These are phyloP conservation scores for Turritopsis dohrnii DNA, from an alignment of 30 jellyfish, hydroid and myxozoan genomes.

Conservation along the genomic window DNA sequence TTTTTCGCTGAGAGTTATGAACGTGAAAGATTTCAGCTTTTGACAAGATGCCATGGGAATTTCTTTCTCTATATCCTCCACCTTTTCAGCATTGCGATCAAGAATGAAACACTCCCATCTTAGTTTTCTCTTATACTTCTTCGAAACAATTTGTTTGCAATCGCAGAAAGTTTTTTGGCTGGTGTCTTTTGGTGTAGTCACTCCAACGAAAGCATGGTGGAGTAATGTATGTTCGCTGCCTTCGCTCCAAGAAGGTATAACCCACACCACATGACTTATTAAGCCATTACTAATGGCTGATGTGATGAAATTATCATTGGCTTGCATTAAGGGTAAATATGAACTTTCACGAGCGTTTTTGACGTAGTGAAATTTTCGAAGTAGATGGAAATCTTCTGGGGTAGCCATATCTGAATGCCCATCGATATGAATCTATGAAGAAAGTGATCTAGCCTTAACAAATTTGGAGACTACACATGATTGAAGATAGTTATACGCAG, in stretches of 20 bases:
- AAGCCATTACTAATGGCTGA: constrained; percentile 36
- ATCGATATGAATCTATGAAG: constrained; percentile 39
- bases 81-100: neutral
- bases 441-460: constrained; percentile 18
- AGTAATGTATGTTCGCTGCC: neutral
- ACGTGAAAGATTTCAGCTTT: constrained; percentile 1
- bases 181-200: neutral
- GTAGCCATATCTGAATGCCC: constrained; percentile 53
- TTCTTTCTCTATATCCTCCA: neutral
- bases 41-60: constrained; percentile 7
- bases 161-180: constrained; percentile 12
- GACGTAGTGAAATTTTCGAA: neutral
- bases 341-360: constrained; percentile 10
- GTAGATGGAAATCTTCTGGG: constrained; percentile 7
- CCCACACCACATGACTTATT: constrained; percentile 28
- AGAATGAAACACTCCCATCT: neutral
- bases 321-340: constrained; percentile 39
- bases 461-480: too few relatives aligned
- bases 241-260: constrained; percentile 26
- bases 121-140: neutral
- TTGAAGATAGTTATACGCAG: too few relatives aligned
- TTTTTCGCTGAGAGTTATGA: constrained; percentile 6
- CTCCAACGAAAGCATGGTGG: constrained; percentile 12
- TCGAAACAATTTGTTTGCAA: constrained; percentile 10
- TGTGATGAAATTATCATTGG: constrained; percentile 41